Conservation (phyloP, 2,113 vertebrate species). For the Recurvirostra avosetta region DNA sequence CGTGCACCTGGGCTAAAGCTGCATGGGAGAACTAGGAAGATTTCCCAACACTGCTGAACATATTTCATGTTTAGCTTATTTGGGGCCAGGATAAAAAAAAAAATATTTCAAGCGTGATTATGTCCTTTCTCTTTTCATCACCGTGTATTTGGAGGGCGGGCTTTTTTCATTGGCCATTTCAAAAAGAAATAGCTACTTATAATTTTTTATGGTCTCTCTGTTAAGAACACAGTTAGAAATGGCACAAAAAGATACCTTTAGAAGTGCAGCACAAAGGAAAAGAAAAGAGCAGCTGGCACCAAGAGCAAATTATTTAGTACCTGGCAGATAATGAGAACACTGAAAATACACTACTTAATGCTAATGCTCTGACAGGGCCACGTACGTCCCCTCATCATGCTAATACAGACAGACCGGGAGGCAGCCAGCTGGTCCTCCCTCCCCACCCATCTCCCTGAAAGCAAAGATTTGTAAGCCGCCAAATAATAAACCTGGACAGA, state of each 20-base stretch:
- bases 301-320: constrained; percentile 52
- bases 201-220: background rate
- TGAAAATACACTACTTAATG: constrained; percentile 29
- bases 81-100: background rate
- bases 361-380: background rate
- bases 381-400: background rate
- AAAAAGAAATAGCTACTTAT: background rate
- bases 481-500: constrained; percentile 61
- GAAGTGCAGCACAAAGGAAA: constrained; percentile 17
- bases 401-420: constrained; percentile 36
- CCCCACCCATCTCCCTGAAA: constrained; percentile 28
- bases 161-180: background rate
- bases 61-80: background rate
- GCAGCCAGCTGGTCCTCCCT: constrained; percentile 52
- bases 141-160: background rate
- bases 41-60: background rate
- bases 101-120: background rate
- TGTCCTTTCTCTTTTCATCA: background rate
- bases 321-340: constrained; percentile 41
- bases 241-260: background rate
- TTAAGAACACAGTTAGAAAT: constrained; percentile 6
- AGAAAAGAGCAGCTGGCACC: constrained; percentile 52
- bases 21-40: background rate
- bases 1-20: background rate
- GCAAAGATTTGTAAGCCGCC: constrained; percentile 37